Evolutionary conservation across 2,888 invertebrate genomes (phyloP), one percentile per base, ranked within the genome.

Genomic region (Plagodis pulveraria): DNA sequence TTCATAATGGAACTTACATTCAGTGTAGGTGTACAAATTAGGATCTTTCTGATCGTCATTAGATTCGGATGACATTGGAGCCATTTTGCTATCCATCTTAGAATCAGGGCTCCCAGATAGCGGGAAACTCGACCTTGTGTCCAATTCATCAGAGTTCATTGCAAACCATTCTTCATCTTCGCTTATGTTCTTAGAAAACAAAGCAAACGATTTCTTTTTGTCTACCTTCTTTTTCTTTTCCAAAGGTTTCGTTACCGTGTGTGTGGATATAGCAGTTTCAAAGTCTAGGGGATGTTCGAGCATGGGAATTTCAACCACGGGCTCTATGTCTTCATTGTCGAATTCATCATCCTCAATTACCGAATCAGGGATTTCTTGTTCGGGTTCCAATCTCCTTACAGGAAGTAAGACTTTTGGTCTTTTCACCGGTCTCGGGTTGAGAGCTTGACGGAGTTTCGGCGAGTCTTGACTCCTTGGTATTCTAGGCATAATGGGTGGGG

Each of bases 91-190:
- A 8, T 90, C 88, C 69, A 73, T 66, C 70, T 89, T 89, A 0
- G 86, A 87, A 47, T 91, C 91, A 0, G 91, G 91, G 0, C 88
- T 86, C 0, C 81, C 86, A 0, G 91, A 91, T 6, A 87, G 74
- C 0, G 89, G 89, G 71, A 81, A 89, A 67, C 89, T 91, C 2
- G 89, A 91, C 70, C 84, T 75, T 0, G 91, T 90, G 5, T 91
- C 91, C 32, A 87, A 61, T 47, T 91, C 91, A 55, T 91, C 91
- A 5, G 91, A 92, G 56, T 81, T 80, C 58, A 74, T 67, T 0
- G 72, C 78, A 6, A 74, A 76, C 86, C 84, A 87, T 6, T 92
- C 91, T 5, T 91, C 91, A 4, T 91, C 91, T 43, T 91, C 91
- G 56, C 89, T 91, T 0, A 72, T 64, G 35, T 62, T 77, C 62